Evolutionary conservation across 1,140 invertebrate genomes (phyloP).

Genomic region (Drosophila pseudoobscura): DNA sequence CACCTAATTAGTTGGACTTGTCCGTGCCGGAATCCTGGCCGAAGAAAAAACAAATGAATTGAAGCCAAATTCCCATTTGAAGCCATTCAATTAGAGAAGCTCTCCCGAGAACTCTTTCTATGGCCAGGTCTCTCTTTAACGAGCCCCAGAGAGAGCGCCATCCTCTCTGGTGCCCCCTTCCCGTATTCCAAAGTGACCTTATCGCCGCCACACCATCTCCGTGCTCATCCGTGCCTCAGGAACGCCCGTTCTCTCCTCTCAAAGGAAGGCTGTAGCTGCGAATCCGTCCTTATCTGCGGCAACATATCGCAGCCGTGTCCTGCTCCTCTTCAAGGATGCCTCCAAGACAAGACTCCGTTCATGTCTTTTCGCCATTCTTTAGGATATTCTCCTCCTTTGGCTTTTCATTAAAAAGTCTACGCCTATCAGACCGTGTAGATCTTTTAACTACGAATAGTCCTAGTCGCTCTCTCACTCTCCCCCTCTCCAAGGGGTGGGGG

Average conservation of each 20-base stretch:
- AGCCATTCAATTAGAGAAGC: not conserved
- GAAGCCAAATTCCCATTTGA: constrained; percentile 10
- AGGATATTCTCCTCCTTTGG: constrained; percentile 34
- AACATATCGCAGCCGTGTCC: constrained; percentile 28
- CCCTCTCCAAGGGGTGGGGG: no score
- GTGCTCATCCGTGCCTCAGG: not conserved
- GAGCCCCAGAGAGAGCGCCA: no score
- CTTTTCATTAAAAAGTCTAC: constrained; percentile 75
- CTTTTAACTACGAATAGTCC: constrained; percentile 61
- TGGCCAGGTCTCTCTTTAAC: no score
- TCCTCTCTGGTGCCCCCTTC: not conserved
- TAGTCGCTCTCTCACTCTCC: not conserved
- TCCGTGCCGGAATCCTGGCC: constrained; percentile 20
- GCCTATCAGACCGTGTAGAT: constrained; percentile 66
- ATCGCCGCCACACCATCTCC: constrained; percentile 49
- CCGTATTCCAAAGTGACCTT: constrained; percentile 12
- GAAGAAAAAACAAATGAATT: constrained; percentile 21
- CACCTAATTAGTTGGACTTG: constrained; percentile 58
- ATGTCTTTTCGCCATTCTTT: constrained; percentile 6
- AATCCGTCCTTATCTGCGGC: constrained; percentile 38
- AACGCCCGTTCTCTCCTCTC: no score
- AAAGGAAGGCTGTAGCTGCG: constrained; percentile 2
- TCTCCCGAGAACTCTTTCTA: no score
- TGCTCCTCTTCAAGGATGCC: not conserved
- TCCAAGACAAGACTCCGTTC: not conserved